Evolutionary conservation across 1,140 invertebrate species (phyloP).

Genomic region (Microplitis demolitor): DNA sequence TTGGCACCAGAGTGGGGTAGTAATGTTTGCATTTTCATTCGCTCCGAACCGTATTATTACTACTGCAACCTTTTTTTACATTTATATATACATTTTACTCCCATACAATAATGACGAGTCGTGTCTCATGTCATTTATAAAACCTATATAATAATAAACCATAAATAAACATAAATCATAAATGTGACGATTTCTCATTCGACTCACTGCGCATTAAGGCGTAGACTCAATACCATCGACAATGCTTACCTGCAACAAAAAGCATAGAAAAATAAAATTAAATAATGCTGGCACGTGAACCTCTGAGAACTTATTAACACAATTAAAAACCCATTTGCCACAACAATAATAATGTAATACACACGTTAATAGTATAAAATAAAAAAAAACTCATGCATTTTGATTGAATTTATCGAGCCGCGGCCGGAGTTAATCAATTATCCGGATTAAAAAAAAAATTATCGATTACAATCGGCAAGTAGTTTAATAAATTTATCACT

Average conservation of each 20-base stretch:
- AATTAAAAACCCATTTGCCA: not conserved
- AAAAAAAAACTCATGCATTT: constrained; percentile 5
- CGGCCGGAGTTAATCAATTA: not conserved
- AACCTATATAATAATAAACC: constrained; percentile 14
- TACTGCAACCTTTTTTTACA: constrained; percentile 13
- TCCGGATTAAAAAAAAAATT: not conserved
- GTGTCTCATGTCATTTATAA: constrained; percentile 40
- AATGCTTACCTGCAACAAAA: constrained; percentile 41
- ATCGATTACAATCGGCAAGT: not conserved
- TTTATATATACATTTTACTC: not conserved
- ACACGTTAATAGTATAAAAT: not conserved
- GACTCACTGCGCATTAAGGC: constrained; percentile 6
- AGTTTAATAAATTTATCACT: not conserved
- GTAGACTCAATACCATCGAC: not conserved
- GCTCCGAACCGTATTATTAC: constrained; percentile 3
- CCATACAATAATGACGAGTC: constrained; percentile 45
- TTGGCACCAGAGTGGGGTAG: not conserved
- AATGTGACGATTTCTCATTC: constrained; percentile 1
- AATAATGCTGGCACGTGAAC: not conserved
- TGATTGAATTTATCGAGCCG: not conserved
- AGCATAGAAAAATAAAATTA: constrained; percentile 21
- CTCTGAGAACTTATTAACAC: not conserved
- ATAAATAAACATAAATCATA: constrained; percentile 1
- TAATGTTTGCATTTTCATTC: constrained; percentile 48
- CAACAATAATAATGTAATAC: not conserved